Evolutionary conservation across 1,140 invertebrate genomes (phyloP).

Genomic region (Hetaerina americana): DNA sequence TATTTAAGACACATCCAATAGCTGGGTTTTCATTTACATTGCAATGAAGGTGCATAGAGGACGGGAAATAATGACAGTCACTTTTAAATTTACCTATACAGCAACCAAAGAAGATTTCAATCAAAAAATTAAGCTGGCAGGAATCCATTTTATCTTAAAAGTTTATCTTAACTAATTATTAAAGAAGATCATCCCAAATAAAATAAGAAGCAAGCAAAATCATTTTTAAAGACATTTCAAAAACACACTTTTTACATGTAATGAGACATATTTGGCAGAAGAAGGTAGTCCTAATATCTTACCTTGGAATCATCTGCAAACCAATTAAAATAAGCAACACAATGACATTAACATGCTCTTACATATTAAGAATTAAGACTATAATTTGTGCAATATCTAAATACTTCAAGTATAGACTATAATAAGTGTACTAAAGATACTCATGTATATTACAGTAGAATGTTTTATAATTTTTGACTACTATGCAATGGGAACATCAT

Average conservation of each 20-base stretch:
- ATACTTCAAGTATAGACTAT: not conserved
- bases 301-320: not conserved
- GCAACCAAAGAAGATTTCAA: no score
- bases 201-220: not conserved
- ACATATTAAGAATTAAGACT: not conserved
- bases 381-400: not conserved
- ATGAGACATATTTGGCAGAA: no score
- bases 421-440: not conserved
- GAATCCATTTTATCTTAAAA: not conserved
- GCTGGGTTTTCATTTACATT: no score
- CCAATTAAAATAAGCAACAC: constrained; percentile 2
- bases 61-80: no score
- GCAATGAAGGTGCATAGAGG: no score
- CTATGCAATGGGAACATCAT: no score
- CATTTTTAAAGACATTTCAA: not conserved
- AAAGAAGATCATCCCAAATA: not conserved
- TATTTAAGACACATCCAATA: no score
- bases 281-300: not conserved
- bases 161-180: not conserved
- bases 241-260: not conserved
- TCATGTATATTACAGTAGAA: not conserved
- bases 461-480: not conserved
- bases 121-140: no score
- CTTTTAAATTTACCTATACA: no score
- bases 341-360: not conserved